Base-by-base conservation (phyloP, 1,140 invertebrate genomes). In the Copidosoma floridanum region DNA sequence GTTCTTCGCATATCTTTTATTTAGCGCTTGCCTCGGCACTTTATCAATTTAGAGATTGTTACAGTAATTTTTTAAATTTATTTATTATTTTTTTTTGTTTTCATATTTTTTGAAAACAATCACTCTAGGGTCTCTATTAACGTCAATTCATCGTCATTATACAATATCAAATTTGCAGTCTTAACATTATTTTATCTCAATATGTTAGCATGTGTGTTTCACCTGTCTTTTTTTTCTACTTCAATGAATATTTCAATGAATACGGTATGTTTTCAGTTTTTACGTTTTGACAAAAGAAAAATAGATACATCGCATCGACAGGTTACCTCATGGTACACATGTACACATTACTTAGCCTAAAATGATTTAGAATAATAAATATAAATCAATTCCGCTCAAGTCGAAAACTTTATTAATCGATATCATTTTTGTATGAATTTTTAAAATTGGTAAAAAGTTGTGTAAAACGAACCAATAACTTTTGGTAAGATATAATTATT, bases 381-480 rank as follows among this genome's bases (percentile, higher is more conserved):
- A 68, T 67, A 65, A 62, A 71, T 63, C 64, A 57, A 72, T 67
- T 75, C 73, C 58, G 67, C 71, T 74, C 73, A 71, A 71, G 70
- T 74, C 68, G 75, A 68, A 12, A 10, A 27, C 50, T 55, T 77
- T 75, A 68, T 71, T 77, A 67, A 71, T 65, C 70, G 73, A 66
- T 76, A 77, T 72, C 74, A 68, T 78, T 60, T 53, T 71, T 70
- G 71, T 69, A 70, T 66, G 55, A 70, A 68, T 68, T 73, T 63
- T 57, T 60, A 47, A 64, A 71, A 72, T 75, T 69, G 74, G 71
- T 78, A 78, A 78, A 80, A 80, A 80, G 69, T 64, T 75, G n/a
- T n/a, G n/a, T n/a, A n/a, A n/a, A n/a, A 67, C 64, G 74, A 76
- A 73, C 70, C 72, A 72, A 61, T 65, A 68, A 73, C 63, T 74